phyloP scores from a whole-genome alignment of 2,113 vertebrate species.

The Anas platyrhynchos region DNA sequence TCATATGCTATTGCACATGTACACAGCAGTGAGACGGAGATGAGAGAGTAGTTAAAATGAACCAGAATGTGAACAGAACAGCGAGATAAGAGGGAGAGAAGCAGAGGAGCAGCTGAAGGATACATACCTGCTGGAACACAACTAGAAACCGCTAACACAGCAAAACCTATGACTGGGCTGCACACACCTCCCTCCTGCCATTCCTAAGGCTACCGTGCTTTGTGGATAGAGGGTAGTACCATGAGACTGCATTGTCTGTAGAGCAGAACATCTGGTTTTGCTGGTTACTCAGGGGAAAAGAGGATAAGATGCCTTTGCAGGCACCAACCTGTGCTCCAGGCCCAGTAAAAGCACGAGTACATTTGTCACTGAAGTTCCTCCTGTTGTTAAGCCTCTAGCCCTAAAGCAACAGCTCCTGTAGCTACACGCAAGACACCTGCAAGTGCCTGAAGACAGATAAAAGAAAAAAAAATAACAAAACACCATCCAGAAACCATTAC shows the following conservation, averaged over 20 bases:
- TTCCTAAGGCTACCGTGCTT: neutral
- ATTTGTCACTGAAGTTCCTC: neutral
- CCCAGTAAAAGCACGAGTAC: neutral
- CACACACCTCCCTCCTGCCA: neutral
- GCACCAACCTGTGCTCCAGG: neutral
- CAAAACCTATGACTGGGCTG: neutral
- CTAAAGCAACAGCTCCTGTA: neutral
- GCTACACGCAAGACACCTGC: neutral
- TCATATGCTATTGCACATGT: accelerated
- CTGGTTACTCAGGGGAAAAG: neutral
- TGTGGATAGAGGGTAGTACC: neutral
- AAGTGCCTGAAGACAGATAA: neutral
- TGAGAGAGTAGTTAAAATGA: neutral
- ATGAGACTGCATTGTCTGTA: neutral
- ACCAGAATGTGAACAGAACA: neutral
- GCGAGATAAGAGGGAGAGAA: neutral
- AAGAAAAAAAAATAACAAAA: neutral
- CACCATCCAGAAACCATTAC: neutral
- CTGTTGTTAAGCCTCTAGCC: neutral
- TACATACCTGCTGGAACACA: neutral
- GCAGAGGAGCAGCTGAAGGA: neutral
- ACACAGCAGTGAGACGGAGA: neutral
- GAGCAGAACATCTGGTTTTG: neutral
- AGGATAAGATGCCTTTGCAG: neutral
- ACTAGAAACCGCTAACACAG: neutral